Percentiles rank a stretch among this genome's conserved stretches.
Evolutionary conservation across 64 coral and sea anemone species (phyloP).

Genomic region (Dendrophyllia cribrosa): DNA sequence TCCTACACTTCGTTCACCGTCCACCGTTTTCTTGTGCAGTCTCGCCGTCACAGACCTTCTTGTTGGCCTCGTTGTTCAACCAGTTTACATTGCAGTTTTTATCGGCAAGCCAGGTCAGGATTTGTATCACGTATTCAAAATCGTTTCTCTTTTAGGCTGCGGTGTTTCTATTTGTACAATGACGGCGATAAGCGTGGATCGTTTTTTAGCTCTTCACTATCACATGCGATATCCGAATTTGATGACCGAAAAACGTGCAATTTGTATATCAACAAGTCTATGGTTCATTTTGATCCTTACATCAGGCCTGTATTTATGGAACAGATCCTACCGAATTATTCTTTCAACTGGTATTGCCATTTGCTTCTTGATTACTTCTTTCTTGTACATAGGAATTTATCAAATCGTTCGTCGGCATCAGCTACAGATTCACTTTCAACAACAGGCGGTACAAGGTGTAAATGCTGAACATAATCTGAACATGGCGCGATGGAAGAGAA

Average conservation of each 20-base stretch:
- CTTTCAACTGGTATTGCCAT: too few species aligned
- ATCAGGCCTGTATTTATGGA: not conserved
- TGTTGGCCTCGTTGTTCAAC: not conserved
- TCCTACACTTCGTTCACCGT: not conserved
- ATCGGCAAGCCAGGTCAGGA: not conserved
- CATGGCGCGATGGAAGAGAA: not conserved
- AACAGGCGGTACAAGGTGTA: not conserved
- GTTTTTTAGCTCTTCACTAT: not conserved
- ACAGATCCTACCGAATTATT: too few species aligned
- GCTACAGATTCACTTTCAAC: conserved; percentile 10
- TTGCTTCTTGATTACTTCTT: too few species aligned
- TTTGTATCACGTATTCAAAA: not conserved
- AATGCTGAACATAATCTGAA: not conserved
- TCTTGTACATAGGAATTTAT: too few species aligned
- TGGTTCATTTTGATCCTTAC: not conserved
- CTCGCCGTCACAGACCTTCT: conserved; percentile 6
- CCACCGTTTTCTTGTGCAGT: not conserved
- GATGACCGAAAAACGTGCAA: not conserved
- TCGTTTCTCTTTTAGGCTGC: not conserved
- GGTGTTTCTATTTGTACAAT: not conserved
- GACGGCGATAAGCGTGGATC: not conserved
- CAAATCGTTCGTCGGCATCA: not conserved
- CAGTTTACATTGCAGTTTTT: not conserved
- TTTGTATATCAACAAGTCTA: not conserved
- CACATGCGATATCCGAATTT: not conserved